phyloP scores from a whole-genome alignment of 2,888 invertebrate species.

The Melipona bicolor region DNA sequence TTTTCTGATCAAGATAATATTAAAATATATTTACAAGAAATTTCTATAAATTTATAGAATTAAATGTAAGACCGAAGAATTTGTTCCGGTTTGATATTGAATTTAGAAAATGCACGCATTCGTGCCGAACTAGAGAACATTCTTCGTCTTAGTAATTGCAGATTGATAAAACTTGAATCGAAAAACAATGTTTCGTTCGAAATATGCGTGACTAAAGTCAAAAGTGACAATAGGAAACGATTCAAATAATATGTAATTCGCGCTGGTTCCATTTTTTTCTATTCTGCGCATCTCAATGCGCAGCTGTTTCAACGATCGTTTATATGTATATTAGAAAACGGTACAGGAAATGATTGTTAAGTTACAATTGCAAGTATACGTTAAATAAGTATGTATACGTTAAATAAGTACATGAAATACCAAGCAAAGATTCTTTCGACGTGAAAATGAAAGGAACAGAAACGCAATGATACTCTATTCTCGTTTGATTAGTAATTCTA shows the following conservation, averaged over 20 bases:
- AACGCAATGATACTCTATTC: neutral
- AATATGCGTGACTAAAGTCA: neutral
- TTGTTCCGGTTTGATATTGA: neutral
- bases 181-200: neutral
- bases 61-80: neutral
- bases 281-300: neutral
- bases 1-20: too few species aligned
- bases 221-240: neutral
- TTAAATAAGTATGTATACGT: neutral
- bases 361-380: neutral
- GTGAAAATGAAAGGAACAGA: neutral
- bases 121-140: neutral
- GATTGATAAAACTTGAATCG: neutral
- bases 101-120: neutral
- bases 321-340: neutral
- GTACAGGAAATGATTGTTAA: slow-evolving; percentile 12
- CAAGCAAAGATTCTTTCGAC: neutral
- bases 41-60: too few species aligned
- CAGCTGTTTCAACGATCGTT: neutral
- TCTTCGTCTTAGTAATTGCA: neutral
- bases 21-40: too few species aligned
- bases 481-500: neutral
- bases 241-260: neutral
- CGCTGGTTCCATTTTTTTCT: neutral
- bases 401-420: neutral